Evolutionary conservation across 2,888 invertebrate species (phyloP), one percentile per base, ranked within the genome.

Genomic region (Aspidiotus rigidus): DNA sequence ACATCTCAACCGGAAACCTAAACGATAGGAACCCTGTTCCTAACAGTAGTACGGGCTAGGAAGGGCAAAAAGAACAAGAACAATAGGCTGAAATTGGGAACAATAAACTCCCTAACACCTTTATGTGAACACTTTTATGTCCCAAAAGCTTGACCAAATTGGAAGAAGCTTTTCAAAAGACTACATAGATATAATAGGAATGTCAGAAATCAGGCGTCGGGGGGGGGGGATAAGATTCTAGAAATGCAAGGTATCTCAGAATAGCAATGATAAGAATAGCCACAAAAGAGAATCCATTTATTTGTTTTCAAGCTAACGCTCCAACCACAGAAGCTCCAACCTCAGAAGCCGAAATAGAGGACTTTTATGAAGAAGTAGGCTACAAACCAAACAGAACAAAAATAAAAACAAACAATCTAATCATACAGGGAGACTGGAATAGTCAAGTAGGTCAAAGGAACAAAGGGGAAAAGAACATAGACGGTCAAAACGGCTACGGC

Each of bases 361-460:
- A 57, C 3, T 57, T 57, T 7, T 57, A 57, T 6, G 7, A 57
- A 7, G 16, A 57, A 15, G 1, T 15, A 16, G 6, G 17, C 2
- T 3, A 2, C 15, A 3, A 57, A 57, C 57, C 57, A 57, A 57
- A 17, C 11, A 16, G 7, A 11, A 11, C 7, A 57, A 57, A 57
- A 17, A 16, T 11, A n/a, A 57, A 57, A 57, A 6, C 1, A 2
- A 57, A 57, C 17, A 57, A 57, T 7, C 3, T 57, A 15, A n/a
- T 57, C 10, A 7, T 57, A 57, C 2, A 5, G 57, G 2, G 16
- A 7, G 57, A 57, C 17, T 57, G 11, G 10, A 11, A 57, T 7
- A 57, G 57, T 6, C 57, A 57, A 6, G 7, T 57, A 15, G 57
- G 57, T n/a, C 57, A 57, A 57, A 57, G 57, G 15, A 16, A 56